A percentile compares a stretch with the other conserved stretches of the same genome.
Evolutionary conservation across 53 echinoderm and acorn worm species (phyloP).

Genomic region (Hippasteria phrygiana): DNA sequence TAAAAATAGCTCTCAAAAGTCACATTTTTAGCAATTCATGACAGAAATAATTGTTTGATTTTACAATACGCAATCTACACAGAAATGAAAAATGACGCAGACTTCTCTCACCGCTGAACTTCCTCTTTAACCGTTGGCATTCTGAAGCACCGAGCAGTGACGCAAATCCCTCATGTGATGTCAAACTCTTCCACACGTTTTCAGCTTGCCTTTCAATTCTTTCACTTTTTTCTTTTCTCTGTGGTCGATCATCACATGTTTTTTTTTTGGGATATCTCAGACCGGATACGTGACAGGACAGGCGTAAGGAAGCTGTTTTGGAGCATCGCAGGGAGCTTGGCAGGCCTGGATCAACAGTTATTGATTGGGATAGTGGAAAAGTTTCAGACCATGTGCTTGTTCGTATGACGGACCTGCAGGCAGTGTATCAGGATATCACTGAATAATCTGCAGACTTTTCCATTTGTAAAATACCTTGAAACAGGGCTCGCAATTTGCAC

Average conservation of each 20-base stretch:
- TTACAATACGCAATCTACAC: too few relatives aligned
- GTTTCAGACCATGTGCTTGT: neutral
- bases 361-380: neutral
- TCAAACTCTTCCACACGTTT: neutral
- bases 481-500: neutral
- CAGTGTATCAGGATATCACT: neutral
- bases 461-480: neutral
- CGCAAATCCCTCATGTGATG: neutral
- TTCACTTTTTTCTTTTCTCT: neutral
- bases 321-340: neutral
- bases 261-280: neutral
- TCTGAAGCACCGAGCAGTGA: neutral
- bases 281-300: conserved; percentile 29
- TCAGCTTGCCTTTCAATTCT: neutral
- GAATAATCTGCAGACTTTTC: neutral
- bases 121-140: neutral
- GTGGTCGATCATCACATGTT: neutral
- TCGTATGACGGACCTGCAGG: neutral
- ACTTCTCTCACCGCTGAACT: too few relatives aligned
- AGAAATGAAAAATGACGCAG: too few relatives aligned
- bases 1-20: too few relatives aligned
- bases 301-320: conserved; percentile 27
- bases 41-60: too few relatives aligned
- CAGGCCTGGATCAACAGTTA: neutral
- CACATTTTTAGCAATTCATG: too few relatives aligned